Conservation (phyloP, 2,797 vertebrate species). For the Scomberomorus guttatus region DNA sequence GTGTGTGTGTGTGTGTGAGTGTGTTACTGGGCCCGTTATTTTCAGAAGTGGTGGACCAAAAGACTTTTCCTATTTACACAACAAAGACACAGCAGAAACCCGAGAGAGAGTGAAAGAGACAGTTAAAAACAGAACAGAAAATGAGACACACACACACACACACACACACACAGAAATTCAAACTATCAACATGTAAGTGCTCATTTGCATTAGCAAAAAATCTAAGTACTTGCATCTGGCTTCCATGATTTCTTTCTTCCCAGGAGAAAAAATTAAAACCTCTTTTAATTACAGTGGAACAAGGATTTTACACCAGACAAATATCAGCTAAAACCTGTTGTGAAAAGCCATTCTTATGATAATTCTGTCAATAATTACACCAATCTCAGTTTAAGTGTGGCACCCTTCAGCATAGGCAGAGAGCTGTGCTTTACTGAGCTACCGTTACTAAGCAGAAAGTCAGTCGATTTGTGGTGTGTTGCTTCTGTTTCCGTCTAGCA, state of each 20-base stretch:
- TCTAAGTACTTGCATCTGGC: conserved; percentile 24
- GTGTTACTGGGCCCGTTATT: conserved; percentile 10
- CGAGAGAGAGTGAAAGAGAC: not conserved
- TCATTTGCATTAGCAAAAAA: conserved; percentile 41
- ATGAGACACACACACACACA: not conserved
- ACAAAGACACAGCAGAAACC: conserved; percentile 34
- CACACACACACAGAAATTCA: not conserved
- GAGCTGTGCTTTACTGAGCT: not conserved
- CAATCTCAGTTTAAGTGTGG: conserved; percentile 16
- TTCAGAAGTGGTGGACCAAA: conserved; percentile 37
- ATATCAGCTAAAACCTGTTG: conserved; percentile 20
- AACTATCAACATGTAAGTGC: conserved; percentile 22
- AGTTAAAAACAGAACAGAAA: conserved; percentile 7
- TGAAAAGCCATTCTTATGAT: conserved; percentile 30
- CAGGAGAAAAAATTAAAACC: conserved; percentile 7
- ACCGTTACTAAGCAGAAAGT: conserved; percentile 2
- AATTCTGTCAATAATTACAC: conserved; percentile 19
- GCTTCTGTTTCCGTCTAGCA: not conserved
- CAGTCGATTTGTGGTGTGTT: not conserved
- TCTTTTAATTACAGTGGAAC: conserved; percentile 22
- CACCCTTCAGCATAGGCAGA: not conserved
- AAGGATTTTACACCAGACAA: not conserved
- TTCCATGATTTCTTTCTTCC: conserved; percentile 3
- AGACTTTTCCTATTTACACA: conserved; percentile 46
- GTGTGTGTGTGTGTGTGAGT: not conserved